Base-by-base conservation (phyloP, 2,888 invertebrate genomes). In the Acleris cristana region DNA sequence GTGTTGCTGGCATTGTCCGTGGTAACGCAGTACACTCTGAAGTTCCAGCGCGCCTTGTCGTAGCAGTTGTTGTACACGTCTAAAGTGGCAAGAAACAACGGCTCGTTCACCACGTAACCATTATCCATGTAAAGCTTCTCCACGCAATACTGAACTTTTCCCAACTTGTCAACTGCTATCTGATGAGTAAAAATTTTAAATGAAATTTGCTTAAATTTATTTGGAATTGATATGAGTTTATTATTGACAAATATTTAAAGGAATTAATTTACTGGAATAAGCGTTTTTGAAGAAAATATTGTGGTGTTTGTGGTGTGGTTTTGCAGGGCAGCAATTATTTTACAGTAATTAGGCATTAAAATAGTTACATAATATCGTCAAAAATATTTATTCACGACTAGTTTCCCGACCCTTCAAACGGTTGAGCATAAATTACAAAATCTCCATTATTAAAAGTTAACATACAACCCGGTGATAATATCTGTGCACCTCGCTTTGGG, bases 131-230 rank as follows among this genome's bases (percentile, higher is more conserved):
- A 93, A 1, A 92, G 71, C 5, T 83, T 79, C n/a, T 89, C 83
- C 65, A 93, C 89, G 10, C 95, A 69, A 66, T 91, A 90, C 65
- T 94, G 92, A 45, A 95, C 92, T 34, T 82, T 83, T 10, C 94
- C 95, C 0, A 82, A 70, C 18, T 84, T 82, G 72, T 92, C 82
- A 0, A 87, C 81, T 0, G 72, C 81, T 14, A 84, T 77, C 88
- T 82, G 74, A 62, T 34, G 44, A 73, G 16, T 16, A 3, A 30
- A 26, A 4, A 30, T 26, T n/a, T n/a, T 16, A 8, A 26, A 7
- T 26, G 16, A 5, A n/a, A 26, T 8, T n/a, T 2, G 14, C 45
- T 53, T 7, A 1, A 53, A 8, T 16, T 2, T 23, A 52, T 14
- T 52, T 26, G 16, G 5, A n/a, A 8, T 26, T 30, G 2, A 23